These are phyloP conservation scores for Pangasius mekongensis DNA, from an alignment of 2,797 vertebrate genomes.

Conservation along the genomic window DNA sequence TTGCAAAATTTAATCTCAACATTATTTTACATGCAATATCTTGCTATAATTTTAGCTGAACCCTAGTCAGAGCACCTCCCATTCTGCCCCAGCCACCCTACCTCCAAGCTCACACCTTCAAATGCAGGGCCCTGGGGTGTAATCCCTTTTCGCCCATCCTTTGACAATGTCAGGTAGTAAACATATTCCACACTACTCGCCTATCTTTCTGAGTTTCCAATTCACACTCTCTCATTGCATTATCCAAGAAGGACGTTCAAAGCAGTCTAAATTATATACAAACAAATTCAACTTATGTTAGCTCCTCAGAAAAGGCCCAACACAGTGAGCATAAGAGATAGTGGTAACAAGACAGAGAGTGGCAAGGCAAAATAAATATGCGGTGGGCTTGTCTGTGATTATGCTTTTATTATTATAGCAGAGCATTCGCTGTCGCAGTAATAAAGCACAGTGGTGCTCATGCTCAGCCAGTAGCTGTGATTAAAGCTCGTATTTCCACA, in stretches of 20 bases:
- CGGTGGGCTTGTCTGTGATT: conserved; percentile 72
- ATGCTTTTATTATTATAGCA: conserved; percentile 72
- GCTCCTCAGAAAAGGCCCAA: conserved; percentile 27
- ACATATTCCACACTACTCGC: not conserved
- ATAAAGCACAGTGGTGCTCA: conserved; percentile 70
- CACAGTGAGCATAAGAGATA: conserved; percentile 7
- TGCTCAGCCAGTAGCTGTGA: conserved; percentile 56
- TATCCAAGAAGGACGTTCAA: conserved; percentile 26
- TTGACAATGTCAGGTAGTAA: not conserved
- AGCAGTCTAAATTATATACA: conserved; percentile 37
- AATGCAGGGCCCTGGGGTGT: not conserved
- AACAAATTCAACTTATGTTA: conserved; percentile 42
- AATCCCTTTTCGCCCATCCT: not conserved
- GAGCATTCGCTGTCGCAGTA: conserved; percentile 63
- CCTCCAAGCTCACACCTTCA: no score
- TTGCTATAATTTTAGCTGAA: not conserved
- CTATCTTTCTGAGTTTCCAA: not conserved
- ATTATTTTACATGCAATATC: not conserved
- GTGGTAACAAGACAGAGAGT: conserved; percentile 44
- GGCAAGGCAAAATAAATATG: conserved; percentile 73
- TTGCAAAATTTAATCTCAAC: not conserved
- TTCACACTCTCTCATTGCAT: not conserved
- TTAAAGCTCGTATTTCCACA: conserved; percentile 58
- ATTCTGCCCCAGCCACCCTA: not conserved
- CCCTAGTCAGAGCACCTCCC: no score